Evolutionary conservation across 2,797 vertebrate species (phyloP).

Genomic region (Apodemus agrarius): DNA sequence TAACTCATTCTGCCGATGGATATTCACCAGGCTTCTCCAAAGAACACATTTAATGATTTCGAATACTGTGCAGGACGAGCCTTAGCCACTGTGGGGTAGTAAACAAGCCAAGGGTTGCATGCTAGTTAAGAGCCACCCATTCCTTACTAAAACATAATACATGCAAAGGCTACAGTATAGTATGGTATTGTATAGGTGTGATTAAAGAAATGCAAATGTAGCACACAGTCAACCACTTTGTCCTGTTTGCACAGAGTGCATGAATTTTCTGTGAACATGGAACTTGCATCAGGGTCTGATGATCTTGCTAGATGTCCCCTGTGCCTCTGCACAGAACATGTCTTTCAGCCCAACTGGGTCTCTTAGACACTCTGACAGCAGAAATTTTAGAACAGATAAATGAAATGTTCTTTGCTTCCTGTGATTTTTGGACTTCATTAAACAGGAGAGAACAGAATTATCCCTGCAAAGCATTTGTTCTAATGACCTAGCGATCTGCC

Average conservation of each 20-base stretch:
- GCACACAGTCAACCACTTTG: background rate
- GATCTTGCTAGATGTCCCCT: slow-evolving; percentile 47
- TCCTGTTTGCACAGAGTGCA: slow-evolving; percentile 2
- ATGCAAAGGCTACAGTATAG: slow-evolving; percentile 5
- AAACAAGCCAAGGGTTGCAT: slow-evolving; percentile 53
- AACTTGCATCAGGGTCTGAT: slow-evolving; percentile 9
- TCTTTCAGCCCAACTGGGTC: slow-evolving; percentile 66
- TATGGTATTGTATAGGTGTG: background rate
- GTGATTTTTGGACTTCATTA: background rate
- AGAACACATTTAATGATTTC: background rate
- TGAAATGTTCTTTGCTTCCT: slow-evolving; percentile 22
- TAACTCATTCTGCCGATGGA: slow-evolving; percentile 63
- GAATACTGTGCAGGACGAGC: background rate
- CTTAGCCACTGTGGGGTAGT: slow-evolving; percentile 55
- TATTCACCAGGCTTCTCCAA: slow-evolving; percentile 30
- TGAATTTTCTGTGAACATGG: slow-evolving; percentile 13
- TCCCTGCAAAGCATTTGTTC: slow-evolving; percentile 44
- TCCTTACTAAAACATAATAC: slow-evolving; percentile 17
- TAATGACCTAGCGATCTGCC: slow-evolving; percentile 20
- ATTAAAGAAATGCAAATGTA: slow-evolving; percentile 32
- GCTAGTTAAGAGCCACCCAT: slow-evolving; percentile 16
- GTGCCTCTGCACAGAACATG: slow-evolving; percentile 19
- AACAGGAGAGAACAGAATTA: background rate
- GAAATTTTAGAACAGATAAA: slow-evolving; percentile 51
- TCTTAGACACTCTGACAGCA: background rate